Percentiles rank a stretch among this genome's conserved stretches.
These are phyloP conservation scores for Cyclina sinensis DNA, from an alignment of 1,140 invertebrate species.

Conservation along the genomic window DNA sequence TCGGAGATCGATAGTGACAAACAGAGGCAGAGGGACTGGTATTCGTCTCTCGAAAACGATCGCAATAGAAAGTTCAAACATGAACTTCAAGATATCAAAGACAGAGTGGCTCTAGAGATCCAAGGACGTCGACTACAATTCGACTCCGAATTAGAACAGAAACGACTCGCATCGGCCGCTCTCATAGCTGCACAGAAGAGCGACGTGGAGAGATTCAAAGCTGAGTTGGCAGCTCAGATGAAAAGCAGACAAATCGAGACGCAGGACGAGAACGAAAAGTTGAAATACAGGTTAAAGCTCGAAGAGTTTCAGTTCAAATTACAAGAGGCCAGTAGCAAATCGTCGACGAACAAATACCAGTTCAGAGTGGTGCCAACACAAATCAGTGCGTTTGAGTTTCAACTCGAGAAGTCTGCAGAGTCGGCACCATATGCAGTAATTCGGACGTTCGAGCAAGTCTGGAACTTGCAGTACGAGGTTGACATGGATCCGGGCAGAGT, in stretches of 20 bases:
- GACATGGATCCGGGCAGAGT: not conserved
- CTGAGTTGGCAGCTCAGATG: not conserved
- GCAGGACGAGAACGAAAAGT: conserved; percentile 25
- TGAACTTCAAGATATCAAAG: not conserved
- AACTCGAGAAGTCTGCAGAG: not conserved
- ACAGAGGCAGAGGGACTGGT: conserved; percentile 23
- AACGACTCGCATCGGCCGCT: not conserved
- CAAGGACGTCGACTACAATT: not conserved
- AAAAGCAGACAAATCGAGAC: conserved; percentile 9
- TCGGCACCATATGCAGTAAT: not conserved
- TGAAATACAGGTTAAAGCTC: not conserved
- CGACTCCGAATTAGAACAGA: not conserved
- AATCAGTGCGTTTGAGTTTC: not conserved
- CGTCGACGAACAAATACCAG: not conserved
- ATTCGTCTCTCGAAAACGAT: not conserved
- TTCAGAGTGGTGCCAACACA: not conserved
- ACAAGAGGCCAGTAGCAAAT: not conserved
- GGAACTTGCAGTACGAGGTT: conserved; percentile 20
- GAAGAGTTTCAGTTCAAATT: not conserved
- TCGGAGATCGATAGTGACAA: conserved; percentile 22
- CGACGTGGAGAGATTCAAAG: conserved; percentile 5
- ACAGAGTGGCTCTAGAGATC: not conserved
- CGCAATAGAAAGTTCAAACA: conserved; percentile 21
- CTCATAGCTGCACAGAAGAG: not conserved
- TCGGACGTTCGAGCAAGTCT: not conserved